Percentiles rank a stretch among this genome's conserved stretches.
These are phyloP conservation scores for Zaprionus nigranus DNA, from an alignment of 1,140 invertebrate species.

Conservation along the genomic window DNA sequence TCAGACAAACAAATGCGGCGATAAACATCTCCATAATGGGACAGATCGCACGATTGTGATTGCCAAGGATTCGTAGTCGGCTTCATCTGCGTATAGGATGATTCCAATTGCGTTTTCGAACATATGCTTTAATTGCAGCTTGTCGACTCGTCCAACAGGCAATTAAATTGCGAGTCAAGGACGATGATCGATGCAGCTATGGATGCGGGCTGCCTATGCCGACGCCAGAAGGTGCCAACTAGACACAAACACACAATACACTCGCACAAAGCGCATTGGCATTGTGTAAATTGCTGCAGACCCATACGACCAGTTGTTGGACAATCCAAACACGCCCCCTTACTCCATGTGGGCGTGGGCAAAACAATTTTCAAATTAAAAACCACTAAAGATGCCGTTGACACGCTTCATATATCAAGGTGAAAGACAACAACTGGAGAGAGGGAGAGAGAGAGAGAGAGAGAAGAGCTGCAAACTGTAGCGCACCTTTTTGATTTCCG, in stretches of 20 bases:
- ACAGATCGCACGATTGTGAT: conserved; percentile 37
- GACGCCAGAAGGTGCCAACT: conserved; percentile 58
- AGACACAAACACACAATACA: conserved; percentile 40
- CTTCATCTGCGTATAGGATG: not conserved
- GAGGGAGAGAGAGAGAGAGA: not conserved
- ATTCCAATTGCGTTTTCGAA: conserved; percentile 13
- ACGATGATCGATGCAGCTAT: conserved; percentile 24
- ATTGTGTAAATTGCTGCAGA: conserved; percentile 29
- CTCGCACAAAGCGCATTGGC: not conserved
- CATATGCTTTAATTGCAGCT: conserved; percentile 80
- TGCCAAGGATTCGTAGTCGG: not conserved
- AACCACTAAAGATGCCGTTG: conserved; percentile 80
- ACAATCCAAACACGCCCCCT: conserved; percentile 63
- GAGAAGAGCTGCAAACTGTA: conserved; percentile 12
- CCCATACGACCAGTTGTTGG: conserved; percentile 65
- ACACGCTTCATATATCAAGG: conserved; percentile 80
- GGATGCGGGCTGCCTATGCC: conserved; percentile 39
- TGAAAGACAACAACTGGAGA: not conserved
- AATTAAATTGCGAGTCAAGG: conserved; percentile 54
- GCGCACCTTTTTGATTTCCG: conserved; percentile 76
- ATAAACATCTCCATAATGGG: conserved; percentile 77
- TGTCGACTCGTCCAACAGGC: conserved; percentile 44
- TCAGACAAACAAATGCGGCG: conserved; percentile 60
- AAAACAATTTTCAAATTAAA: conserved; percentile 80
- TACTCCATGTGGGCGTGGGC: conserved; percentile 55